Conservation (phyloP, 2,113 vertebrate genomes). For the Nematolebias whitei region DNA sequence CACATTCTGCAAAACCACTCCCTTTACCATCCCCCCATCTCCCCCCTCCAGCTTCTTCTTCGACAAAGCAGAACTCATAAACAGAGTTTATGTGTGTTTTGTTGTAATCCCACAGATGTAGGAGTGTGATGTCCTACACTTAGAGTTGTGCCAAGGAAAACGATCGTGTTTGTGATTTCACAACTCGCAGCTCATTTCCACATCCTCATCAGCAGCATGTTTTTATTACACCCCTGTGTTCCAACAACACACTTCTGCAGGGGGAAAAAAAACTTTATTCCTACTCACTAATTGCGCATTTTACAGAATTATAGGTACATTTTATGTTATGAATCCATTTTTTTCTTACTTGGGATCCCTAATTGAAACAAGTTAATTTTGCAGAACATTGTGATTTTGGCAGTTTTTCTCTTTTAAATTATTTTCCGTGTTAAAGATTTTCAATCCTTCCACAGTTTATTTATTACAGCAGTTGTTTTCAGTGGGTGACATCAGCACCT, state of each 20-base stretch:
- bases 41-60: conserved; percentile 13
- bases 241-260: background rate
- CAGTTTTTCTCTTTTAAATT: no score
- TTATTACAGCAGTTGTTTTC: no score
- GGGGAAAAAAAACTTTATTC: background rate
- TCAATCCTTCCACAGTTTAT: no score
- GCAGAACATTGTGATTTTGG: no score
- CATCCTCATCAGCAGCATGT: conserved; percentile 13
- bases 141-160: conserved; percentile 34
- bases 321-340: no score
- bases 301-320: no score
- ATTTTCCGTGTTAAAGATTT: no score
- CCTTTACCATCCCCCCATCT: conserved; percentile 11
- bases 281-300: no score
- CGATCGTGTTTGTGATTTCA: conserved; percentile 44
- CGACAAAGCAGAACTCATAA: conserved; percentile 50
- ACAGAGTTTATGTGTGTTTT: conserved; percentile 19
- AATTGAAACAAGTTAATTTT: no score
- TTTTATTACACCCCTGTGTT: background rate
- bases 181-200: conserved; percentile 30
- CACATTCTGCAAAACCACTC: conserved; percentile 21
- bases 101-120: conserved; percentile 32
- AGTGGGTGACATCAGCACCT: no score
- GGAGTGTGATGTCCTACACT: conserved; percentile 57
- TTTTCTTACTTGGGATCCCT: no score